These are phyloP conservation scores for Actias luna DNA, from an alignment of 2,888 invertebrate genomes.

Conservation along the genomic window DNA sequence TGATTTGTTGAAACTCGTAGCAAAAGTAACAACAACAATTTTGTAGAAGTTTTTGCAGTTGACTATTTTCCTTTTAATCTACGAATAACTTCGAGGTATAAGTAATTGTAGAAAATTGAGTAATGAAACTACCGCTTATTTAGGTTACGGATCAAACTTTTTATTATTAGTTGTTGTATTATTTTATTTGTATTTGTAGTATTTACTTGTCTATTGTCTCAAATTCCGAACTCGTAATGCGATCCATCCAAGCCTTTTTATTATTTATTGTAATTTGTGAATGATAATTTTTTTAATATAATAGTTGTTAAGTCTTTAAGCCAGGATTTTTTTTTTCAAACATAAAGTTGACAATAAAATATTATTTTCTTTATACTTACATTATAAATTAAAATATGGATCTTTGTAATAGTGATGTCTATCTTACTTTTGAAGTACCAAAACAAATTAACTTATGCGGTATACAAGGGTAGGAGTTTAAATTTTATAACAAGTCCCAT, in stretches of 20 bases:
- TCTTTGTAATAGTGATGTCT: neutral
- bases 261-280: neutral
- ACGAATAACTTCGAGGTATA: constrained; percentile 30
- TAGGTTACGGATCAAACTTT: neutral
- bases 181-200: too few relatives aligned
- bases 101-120: neutral
- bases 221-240: too few relatives aligned
- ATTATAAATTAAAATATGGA: neutral
- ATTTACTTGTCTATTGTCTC: too few relatives aligned
- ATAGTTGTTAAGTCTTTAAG: too few relatives aligned
- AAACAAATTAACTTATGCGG: constrained; percentile 29
- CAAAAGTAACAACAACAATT: constrained; percentile 44
- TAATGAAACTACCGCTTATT: neutral
- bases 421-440: constrained; percentile 21
- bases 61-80: constrained; percentile 48
- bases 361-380: neutral
- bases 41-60: constrained; percentile 36
- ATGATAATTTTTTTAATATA: neutral
- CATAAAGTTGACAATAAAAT: neutral
- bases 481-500: constrained; percentile 40
- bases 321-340: neutral
- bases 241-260: too few relatives aligned
- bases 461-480: constrained; percentile 36
- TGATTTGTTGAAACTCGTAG: constrained; percentile 52
- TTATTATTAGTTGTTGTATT: neutral